Base-by-base conservation (phyloP, 2,888 invertebrate species). In the Athrips mouffetella region DNA sequence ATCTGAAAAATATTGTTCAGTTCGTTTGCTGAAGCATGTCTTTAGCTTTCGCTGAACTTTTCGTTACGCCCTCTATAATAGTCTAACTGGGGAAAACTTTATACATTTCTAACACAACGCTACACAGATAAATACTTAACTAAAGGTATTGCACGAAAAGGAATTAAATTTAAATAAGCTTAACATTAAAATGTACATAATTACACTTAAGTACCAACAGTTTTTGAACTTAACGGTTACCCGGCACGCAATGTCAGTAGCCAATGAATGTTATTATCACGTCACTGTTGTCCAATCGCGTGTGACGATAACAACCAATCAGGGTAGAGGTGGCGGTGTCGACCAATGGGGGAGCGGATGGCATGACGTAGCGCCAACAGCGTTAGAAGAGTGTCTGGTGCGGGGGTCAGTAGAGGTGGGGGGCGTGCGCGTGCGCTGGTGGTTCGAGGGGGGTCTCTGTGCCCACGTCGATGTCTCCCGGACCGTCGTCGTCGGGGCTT, bases 41-140 rank as follows among this genome's bases (percentile, higher is more conserved):
- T n/a, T n/a, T n/a, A n/a, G n/a, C n/a, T n/a, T n/a, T n/a, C n/a
- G n/a, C n/a, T n/a, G n/a, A n/a, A n/a, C n/a, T n/a, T n/a, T n/a
- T n/a, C n/a, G n/a, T n/a, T n/a, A n/a, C n/a, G n/a, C n/a, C n/a
- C n/a, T n/a, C n/a, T 25, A 50, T 42, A 50, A 41, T 50, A 37
- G 21, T 35, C 50, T 47, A 48, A 45, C 57, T 57, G 63, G 62
- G 59, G 63, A 65, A 63, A 70, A 71, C 69, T 83, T 80, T 84
- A 75, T 81, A 84, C 81, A 86, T 67, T 54, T 59, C 80, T 77
- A 79, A 76, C 74, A 77, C 74, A 70, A 70, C 67, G 64, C 83
- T 86, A 85, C 76, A 70, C 63, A 77, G 74, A 85, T 87, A 87
- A 86, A 87, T 86, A 86, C 84, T 85, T 83, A 86, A 86, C 77